These are phyloP conservation scores for Corythaeola cristata DNA, from an alignment of 2,113 vertebrate species.

Conservation along the genomic window DNA sequence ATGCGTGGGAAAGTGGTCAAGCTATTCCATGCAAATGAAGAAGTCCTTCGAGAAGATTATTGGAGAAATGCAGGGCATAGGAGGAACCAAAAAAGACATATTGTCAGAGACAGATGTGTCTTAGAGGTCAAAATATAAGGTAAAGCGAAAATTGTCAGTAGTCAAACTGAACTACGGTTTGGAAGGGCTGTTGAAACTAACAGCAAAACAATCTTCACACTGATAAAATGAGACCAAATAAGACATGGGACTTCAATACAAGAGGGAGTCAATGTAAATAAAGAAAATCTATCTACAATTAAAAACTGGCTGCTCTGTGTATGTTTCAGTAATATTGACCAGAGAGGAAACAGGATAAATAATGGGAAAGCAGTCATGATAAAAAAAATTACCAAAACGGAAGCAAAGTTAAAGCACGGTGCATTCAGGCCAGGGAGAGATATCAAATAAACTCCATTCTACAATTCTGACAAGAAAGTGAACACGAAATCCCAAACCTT, in stretches of 20 bases:
- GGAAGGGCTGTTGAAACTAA: neutral
- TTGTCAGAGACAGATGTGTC: neutral
- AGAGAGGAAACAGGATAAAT: neutral
- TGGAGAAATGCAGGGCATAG: neutral
- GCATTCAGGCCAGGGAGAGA: neutral
- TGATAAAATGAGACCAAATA: neutral
- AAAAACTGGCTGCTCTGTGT: neutral
- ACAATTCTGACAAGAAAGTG: neutral
- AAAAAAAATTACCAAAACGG: neutral
- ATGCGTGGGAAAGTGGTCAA: neutral
- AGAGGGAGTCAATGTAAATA: neutral
- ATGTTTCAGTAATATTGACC: neutral
- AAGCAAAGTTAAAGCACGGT: neutral
- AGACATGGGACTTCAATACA: neutral
- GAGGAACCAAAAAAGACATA: neutral
- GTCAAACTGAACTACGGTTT: neutral
- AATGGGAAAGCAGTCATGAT: neutral
- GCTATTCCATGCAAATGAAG: neutral
- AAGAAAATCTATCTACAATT: neutral
- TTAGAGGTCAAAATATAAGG: neutral
- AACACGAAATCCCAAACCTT: slow-evolving; percentile 4
- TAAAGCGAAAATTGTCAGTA: neutral
- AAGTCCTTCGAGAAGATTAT: neutral
- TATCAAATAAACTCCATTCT: neutral
- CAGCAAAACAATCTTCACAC: neutral